phyloP scores from a whole-genome alignment of 2,113 vertebrate genomes.

The Orthonyx spaldingii region DNA sequence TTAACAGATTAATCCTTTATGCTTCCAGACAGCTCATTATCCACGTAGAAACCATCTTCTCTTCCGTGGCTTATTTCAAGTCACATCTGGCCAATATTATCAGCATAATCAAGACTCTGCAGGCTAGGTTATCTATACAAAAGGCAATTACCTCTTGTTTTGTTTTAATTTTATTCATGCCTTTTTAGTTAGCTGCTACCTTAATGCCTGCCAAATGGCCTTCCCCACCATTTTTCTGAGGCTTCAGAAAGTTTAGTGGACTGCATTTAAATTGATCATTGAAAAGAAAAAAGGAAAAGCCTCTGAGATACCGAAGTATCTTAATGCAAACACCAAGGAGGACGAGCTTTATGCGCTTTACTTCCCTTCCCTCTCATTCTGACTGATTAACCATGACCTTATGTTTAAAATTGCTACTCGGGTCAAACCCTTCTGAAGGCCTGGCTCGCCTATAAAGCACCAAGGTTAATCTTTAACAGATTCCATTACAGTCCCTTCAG shows the following conservation, averaged over 20 bases:
- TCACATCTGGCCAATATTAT: conserved; percentile 19
- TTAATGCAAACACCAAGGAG: not conserved
- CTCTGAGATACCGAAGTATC: not conserved
- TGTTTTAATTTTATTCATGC: conserved; percentile 10
- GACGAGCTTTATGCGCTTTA: not conserved
- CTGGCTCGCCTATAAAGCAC: conserved; percentile 10
- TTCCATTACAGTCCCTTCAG: conserved; percentile 46
- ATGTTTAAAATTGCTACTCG: not conserved
- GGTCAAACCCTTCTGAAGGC: conserved; percentile 29
- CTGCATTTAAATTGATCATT: not conserved
- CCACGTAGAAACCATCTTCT: not conserved
- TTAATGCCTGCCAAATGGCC: not conserved
- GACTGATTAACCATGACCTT: conserved; percentile 10
- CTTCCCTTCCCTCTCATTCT: not conserved
- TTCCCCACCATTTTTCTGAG: not conserved
- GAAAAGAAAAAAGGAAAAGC: not conserved
- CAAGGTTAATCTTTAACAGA: conserved; percentile 54
- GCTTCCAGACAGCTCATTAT: not conserved
- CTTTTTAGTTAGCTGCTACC: not conserved
- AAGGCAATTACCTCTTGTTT: conserved; percentile 1
- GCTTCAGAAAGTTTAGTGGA: not conserved
- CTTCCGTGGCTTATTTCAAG: not conserved
- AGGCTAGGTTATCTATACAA: conserved; percentile 22
- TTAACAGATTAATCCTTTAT: not conserved
- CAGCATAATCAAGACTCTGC: not conserved